Evolutionary conservation across 2,797 vertebrate genomes (phyloP), one percentile per base, ranked within the genome.

Genomic region (Masticophis lateralis): DNA sequence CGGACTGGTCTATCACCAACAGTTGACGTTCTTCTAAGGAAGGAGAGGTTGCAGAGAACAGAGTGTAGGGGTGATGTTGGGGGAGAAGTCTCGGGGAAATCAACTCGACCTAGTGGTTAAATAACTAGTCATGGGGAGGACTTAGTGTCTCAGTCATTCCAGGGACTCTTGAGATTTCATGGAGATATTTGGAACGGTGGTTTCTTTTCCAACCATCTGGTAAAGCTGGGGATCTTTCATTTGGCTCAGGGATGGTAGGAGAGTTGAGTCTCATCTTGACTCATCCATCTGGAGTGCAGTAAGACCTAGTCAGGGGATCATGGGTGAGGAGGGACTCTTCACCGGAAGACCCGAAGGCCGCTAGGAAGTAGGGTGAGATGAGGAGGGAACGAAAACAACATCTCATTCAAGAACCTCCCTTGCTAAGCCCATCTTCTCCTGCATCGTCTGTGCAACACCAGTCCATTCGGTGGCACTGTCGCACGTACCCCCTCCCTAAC

Each of bases 391-490:
- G 53, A 20, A 18, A 53, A 83, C 20, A 53, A 83, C 10, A 2
- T 61, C 43, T 69, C 9, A 10, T 27, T 43, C 56, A 14, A 69
- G 86, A 69, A 74, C 12, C 6, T 28, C 86, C 56, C 43, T 8
- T 32, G 28, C 57, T 4, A 10, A 20, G 57, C 13, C 53, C 61
- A 14, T 56, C 63, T 11, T 10, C 22, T 63, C 88, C 83, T 20
- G 11, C 56, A 61, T 87, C 14, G 18, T 55, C 28, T 63, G 90
- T 88, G 92, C 69, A 51, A 57, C 25, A 12, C n/a, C 92, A 63
- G 88, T 56, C 59, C 88, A 43, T 74, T 69, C 18, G 16, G 89
- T 87, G 83, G 92, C 66, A 25, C 89, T 55, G 74, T 51, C 32
- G 69, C 56, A 28, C 28, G 4, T 25, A 4, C 89, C 10, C 10